Evolutionary conservation across 2,113 vertebrate genomes (phyloP).

Genomic region (Gopherus flavomarginatus): DNA sequence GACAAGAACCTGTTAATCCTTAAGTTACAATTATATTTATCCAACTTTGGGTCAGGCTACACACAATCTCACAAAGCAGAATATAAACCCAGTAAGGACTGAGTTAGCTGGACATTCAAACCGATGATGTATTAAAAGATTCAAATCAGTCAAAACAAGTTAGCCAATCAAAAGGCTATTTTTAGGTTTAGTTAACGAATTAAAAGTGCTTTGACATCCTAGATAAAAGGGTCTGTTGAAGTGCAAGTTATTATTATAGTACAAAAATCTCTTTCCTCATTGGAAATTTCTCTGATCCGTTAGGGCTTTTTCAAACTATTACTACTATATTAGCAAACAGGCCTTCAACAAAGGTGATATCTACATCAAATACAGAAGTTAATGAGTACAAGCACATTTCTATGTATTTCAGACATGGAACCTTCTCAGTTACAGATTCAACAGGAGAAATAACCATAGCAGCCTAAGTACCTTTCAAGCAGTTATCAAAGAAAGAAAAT

Average conservation of each 20-base stretch:
- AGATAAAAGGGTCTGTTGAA: slow-evolving; percentile 10
- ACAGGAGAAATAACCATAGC: background rate
- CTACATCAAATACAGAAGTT: slow-evolving; percentile 39
- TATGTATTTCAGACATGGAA: slow-evolving; percentile 27
- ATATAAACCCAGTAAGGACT: background rate
- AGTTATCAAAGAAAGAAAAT: slow-evolving; percentile 57
- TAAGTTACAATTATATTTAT: no score
- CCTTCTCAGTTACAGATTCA: slow-evolving; percentile 52
- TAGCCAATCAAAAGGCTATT: background rate
- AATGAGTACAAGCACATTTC: slow-evolving; percentile 37
- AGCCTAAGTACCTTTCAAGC: slow-evolving; percentile 31
- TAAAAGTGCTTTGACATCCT: background rate
- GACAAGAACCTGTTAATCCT: no score
- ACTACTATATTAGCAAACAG: slow-evolving; percentile 41
- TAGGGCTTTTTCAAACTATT: background rate
- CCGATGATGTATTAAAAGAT: background rate
- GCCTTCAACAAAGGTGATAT: slow-evolving; percentile 25
- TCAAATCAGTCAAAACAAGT: slow-evolving; percentile 40
- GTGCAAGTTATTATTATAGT: background rate
- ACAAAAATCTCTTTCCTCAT: background rate
- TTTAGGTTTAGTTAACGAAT: background rate
- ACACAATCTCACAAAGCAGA: background rate
- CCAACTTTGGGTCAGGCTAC: no score
- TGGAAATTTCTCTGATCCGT: background rate
- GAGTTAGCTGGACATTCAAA: background rate